A percentile compares a stretch with the other conserved stretches of the same genome.
Conservation (phyloP, 2,797 vertebrate species). For the Xiphorhynchus erythropygius region DNA sequence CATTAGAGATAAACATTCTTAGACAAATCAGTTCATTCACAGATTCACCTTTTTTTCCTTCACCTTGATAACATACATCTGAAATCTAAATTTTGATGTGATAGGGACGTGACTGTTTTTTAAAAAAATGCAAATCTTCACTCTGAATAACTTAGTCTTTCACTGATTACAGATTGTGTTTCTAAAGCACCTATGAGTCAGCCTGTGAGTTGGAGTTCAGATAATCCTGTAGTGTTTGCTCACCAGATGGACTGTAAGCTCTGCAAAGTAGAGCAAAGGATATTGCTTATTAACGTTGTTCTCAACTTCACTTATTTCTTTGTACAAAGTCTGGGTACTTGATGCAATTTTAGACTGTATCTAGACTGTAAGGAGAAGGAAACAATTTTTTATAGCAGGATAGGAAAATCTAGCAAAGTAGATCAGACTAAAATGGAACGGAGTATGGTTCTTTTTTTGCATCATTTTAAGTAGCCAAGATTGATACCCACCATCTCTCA, state of each 20-base stretch:
- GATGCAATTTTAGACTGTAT: not conserved
- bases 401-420: conserved; percentile 7
- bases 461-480: not conserved
- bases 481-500: not conserved
- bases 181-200: conserved; percentile 38
- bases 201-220: conserved; percentile 60
- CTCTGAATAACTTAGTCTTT: conserved; percentile 65
- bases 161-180: conserved; percentile 65
- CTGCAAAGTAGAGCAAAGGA: conserved; percentile 48
- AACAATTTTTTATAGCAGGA: not conserved
- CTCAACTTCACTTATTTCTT: conserved; percentile 16
- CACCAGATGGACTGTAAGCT: conserved; percentile 64
- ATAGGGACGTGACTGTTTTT: not conserved
- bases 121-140: conserved; percentile 58
- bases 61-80: not conserved
- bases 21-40: not conserved
- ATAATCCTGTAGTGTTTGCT: conserved; percentile 52
- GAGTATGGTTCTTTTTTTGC: not conserved
- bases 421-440: not conserved
- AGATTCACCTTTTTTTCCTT: not conserved
- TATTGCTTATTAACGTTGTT: conserved; percentile 43
- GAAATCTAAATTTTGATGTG: conserved; percentile 27
- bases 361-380: not conserved
- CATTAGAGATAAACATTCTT: not conserved
- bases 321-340: not conserved